These are phyloP conservation scores for Lampropteryx suffumata DNA, from an alignment of 2,888 invertebrate genomes.

Conservation along the genomic window DNA sequence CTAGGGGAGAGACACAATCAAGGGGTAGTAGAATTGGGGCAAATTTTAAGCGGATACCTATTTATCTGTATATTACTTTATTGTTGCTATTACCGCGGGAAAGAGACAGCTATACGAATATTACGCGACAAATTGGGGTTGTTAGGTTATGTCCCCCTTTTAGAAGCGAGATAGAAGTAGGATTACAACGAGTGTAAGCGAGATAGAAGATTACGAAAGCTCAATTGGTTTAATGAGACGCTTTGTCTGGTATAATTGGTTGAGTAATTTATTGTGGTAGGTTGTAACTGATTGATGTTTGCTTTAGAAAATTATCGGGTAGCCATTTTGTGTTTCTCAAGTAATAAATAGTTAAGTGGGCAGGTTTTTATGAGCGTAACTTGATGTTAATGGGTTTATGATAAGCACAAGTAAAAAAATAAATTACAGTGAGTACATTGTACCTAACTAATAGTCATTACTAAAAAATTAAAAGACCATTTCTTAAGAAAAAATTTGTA, in stretches of 20 bases:
- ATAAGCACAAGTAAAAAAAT: not conserved
- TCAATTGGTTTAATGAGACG: conserved; percentile 63
- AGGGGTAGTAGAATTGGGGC: conserved; percentile 75
- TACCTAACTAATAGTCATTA: too few relatives aligned
- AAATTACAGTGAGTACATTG: not conserved
- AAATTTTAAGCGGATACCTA: conserved; percentile 80
- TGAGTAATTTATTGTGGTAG: conserved; percentile 50
- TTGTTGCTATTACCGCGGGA: conserved; percentile 74
- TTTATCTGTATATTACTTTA: conserved; percentile 81
- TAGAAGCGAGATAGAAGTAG: conserved; percentile 14
- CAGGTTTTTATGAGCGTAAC: conserved; percentile 6
- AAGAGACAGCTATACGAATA: conserved; percentile 23
- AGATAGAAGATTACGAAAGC: conserved; percentile 52
- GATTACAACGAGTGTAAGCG: conserved; percentile 31
- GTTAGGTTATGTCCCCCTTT: conserved; percentile 46
- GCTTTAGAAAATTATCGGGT: conserved; percentile 53
- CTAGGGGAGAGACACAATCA: conserved; percentile 77
- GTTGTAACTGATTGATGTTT: conserved; percentile 59
- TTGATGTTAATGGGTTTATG: conserved; percentile 11
- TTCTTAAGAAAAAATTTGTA: too few relatives aligned
- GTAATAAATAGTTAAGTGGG: conserved; percentile 19
- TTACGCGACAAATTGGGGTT: conserved; percentile 59
- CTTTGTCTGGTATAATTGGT: conserved; percentile 63
- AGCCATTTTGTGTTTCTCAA: conserved; percentile 41
- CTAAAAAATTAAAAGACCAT: too few relatives aligned